Base-by-base conservation (phyloP, 2,113 vertebrate species). In the Recurvirostra avosetta region DNA sequence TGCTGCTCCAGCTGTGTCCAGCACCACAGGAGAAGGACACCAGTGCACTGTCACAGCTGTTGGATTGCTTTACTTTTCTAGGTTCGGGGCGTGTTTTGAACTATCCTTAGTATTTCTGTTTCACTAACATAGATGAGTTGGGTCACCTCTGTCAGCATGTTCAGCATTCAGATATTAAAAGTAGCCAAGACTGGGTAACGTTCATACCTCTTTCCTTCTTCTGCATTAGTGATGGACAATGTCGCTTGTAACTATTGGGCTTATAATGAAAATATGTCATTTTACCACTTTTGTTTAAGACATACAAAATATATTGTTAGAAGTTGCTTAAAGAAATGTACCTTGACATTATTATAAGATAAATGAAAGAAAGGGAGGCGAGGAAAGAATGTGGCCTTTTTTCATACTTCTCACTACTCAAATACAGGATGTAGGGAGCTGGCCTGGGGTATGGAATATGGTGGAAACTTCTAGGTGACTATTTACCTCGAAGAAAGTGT, bases 321-420 rank as follows among this genome's bases (percentile, higher is more conserved):
- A 52, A 12, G 21, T 76, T 52, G 5, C 32, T 85, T 66, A 68
- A 23, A 79, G 32, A 86, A 95, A 43, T 26, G 7, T 34, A 23
- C 5, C 5, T 68, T 52, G 5, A 38, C 23, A 13, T 19, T 50
- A 21, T 34, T n/a, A 27, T 20, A 43, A 55, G 41, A 45, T 15
- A 65, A 74, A 67, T 66, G 9, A 30, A 52, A 36, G n/a, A 75
- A 73, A 72, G 5, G 16, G 23, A 65, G 27, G 19, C 7, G 15
- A 77, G 11, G 41, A 50, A 14, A 71, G 18, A 89, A 58, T 0
- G 0, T 52, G 27, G 18, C 21, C 5, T 56, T n/a, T 80, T 74
- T 82, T 70, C 50, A 3, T 82, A 18, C n/a, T 61, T 66, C 32
- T 50, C 41, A 29, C 26, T 88, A 15, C 34, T 76, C 29, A 80